Percentiles rank a stretch among this genome's conserved stretches.
Evolutionary conservation across 2,113 vertebrate genomes (phyloP).

Genomic region (Tupaia chinensis): DNA sequence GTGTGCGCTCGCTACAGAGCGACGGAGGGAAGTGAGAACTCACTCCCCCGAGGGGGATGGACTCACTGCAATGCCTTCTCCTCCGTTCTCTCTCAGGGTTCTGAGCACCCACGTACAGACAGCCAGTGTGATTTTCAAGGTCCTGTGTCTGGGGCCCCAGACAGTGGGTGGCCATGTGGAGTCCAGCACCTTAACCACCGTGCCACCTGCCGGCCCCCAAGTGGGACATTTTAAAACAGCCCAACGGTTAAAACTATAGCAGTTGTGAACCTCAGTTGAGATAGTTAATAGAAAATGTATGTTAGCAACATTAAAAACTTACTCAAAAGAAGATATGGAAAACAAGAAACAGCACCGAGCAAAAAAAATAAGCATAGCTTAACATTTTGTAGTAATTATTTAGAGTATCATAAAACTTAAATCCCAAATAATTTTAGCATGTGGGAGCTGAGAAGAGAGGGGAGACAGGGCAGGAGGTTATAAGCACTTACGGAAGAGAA

Average conservation of each 20-base stretch:
- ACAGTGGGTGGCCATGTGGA: no score
- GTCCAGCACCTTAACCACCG: no score
- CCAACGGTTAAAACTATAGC: background rate
- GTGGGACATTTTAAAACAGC: background rate
- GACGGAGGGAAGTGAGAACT: no score
- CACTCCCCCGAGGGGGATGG: no score
- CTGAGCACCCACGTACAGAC: no score
- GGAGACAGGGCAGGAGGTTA: background rate
- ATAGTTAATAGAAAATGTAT: background rate
- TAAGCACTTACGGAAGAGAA: background rate
- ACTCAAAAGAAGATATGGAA: background rate
- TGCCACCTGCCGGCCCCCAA: no score
- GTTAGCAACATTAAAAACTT: background rate
- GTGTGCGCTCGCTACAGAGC: no score
- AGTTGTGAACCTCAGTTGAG: background rate
- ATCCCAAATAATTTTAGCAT: background rate
- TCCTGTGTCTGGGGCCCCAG: no score
- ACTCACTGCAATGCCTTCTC: no score
- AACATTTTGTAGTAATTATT: background rate
- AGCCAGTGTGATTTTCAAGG: no score
- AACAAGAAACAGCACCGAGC: background rate
- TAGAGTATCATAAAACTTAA: constrained; percentile 40
- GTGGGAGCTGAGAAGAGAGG: background rate
- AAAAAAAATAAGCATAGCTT: constrained; percentile 2
- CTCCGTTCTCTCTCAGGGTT: no score